Conservation (phyloP, 2,888 invertebrate species). For the Clostera curtula region DNA sequence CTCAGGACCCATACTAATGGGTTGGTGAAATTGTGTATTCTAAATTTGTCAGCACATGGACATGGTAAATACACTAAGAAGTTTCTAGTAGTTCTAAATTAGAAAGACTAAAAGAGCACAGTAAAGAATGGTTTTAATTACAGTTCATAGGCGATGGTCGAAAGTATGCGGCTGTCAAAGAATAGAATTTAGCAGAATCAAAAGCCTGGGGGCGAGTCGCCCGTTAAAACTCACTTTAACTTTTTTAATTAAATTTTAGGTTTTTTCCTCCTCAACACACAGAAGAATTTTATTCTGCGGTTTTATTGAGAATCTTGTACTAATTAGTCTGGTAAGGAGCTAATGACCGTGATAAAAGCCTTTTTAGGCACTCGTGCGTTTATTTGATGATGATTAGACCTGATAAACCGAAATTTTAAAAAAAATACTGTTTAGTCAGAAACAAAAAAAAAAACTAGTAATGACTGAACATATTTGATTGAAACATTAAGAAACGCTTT, state of each 20-base stretch:
- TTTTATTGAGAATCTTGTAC: conserved; percentile 67
- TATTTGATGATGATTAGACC: conserved; percentile 10
- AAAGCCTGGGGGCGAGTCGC: conserved; percentile 47
- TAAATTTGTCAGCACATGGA: no score
- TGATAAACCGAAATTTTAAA: no score
- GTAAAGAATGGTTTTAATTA: conserved; percentile 38
- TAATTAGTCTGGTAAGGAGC: conserved; percentile 59
- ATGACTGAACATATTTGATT: no score
- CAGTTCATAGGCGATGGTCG: conserved; percentile 23
- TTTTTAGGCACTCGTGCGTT: conserved; percentile 45
- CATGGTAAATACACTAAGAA: no score
- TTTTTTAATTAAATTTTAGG: conserved; percentile 73
- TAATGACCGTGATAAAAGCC: conserved; percentile 57
- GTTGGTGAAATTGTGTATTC: no score
- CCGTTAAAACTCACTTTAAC: conserved; percentile 73
- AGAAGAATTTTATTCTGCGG: conserved; percentile 52
- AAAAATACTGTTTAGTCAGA: no score
- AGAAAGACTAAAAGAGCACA: no score
- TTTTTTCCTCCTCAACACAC: conserved; percentile 51
- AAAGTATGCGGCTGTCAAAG: conserved; percentile 46
- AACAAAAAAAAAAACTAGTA: no score
- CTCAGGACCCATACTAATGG: no score
- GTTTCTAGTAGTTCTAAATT: no score
- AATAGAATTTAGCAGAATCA: conserved; percentile 61
- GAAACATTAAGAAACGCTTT: no score